Base-by-base conservation (phyloP, 2,113 vertebrate genomes). In the Corythornis madagascariensis region DNA sequence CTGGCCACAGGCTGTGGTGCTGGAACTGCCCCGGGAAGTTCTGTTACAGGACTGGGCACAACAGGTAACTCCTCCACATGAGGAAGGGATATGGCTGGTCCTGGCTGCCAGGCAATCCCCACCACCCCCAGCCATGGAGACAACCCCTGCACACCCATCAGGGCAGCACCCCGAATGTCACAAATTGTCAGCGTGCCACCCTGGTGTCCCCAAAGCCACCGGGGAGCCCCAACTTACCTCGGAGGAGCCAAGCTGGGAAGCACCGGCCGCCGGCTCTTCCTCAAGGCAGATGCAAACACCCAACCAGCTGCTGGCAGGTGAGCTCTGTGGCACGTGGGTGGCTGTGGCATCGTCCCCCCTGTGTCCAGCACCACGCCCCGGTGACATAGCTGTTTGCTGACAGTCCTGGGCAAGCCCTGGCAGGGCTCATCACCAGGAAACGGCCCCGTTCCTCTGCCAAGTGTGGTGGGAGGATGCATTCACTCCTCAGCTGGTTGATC, bases 301-400 rank as follows among this genome's bases (percentile, higher is more conserved):
- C 75, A 64, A 31, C 43, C 7, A 76, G 67, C 26, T 1, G 0
- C 80, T 64, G 12, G 33, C 29, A 65, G 56, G 55, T 0, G 12
- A 72, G 43, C 13, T 2, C 0, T 3, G 72, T 1, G 6, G 59
- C 66, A 42, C 1, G 0, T 0, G 0, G n/a, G 29, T 12, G 13
- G 55, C 50, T 8, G 33, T 55, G 65, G 53, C 83, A 47, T 18
- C 0, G 7, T 53, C 9, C 45, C 69, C 33, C 43, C 1, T 12
- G 6, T 22, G 16, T 16, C 1, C 0, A 31, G 28, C 42, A 70
- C 80, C 86, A 47, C 74, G 1, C 56, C 81, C 83, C 0, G 1
- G 76, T 89, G 86, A 78, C 72, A 50, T 0, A 13, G 59, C 56
- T 63, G 38, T 57, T n/a, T 43, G 28, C 13, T 82, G 74, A 45